Conservation (phyloP, 1,140 invertebrate genomes). For the Drosophila malerkotliana region DNA sequence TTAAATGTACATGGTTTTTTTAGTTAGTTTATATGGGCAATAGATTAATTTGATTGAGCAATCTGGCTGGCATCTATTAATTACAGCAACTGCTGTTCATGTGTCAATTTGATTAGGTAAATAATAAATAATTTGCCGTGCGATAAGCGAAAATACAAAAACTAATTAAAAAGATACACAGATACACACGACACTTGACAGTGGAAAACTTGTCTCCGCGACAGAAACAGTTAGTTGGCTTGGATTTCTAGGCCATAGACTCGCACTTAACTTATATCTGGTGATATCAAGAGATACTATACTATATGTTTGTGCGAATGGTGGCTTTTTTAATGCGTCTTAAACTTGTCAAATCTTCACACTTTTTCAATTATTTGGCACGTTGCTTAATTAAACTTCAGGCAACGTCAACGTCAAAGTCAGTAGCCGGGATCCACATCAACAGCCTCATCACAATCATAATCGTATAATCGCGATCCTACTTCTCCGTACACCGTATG, state of each 20-base stretch:
- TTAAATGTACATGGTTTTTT: neutral
- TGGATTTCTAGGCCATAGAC: conserved; percentile 65
- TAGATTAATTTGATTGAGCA: conserved; percentile 41
- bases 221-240: conserved; percentile 37
- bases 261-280: too few species aligned
- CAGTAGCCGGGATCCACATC: conserved; percentile 57
- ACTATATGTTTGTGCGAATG: neutral
- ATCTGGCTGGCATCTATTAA: conserved; percentile 42
- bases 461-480: conserved; percentile 21
- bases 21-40: conserved; percentile 10
- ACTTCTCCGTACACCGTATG: neutral
- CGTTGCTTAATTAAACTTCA: conserved; percentile 82
- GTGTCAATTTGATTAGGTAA: conserved; percentile 73
- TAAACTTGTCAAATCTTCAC: conserved; percentile 83
- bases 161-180: conserved; percentile 37
- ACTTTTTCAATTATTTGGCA: conserved; percentile 83
- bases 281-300: neutral
- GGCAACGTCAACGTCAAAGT: conserved; percentile 74
- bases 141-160: conserved; percentile 44
- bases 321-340: conserved; percentile 69
- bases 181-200: conserved; percentile 1
- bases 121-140: conserved; percentile 54
- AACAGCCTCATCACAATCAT: conserved; percentile 35
- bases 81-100: conserved; percentile 53
- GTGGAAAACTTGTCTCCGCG: conserved; percentile 44